A percentile compares a stretch with the other conserved stretches of the same genome.
Conservation (phyloP, 1,140 invertebrate genomes). For the Hyles euphorbiae region DNA sequence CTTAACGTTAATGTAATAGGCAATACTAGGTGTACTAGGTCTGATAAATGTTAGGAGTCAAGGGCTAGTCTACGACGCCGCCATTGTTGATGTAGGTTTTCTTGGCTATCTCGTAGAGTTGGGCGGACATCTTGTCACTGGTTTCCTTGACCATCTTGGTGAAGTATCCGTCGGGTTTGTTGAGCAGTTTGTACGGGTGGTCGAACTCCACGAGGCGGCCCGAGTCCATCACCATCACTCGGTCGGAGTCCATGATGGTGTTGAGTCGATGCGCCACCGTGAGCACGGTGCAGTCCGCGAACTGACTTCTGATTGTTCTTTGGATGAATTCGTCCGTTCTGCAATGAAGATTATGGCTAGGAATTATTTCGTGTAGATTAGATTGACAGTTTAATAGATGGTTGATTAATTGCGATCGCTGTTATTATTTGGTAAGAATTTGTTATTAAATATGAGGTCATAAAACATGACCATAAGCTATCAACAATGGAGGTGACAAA, state of each 20-base stretch:
- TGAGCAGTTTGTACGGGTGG: constrained; percentile 78
- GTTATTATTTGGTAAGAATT: too few species aligned
- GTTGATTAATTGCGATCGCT: too few species aligned
- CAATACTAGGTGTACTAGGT: constrained; percentile 1
- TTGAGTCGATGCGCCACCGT: constrained; percentile 90
- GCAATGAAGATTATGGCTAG: background rate
- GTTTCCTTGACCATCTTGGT: constrained; percentile 82
- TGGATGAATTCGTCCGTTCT: constrained; percentile 80
- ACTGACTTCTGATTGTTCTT: constrained; percentile 78
- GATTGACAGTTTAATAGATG: too few species aligned
- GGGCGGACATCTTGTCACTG: constrained; percentile 74
- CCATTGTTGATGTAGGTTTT: constrained; percentile 58
- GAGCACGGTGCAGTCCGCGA: constrained; percentile 81
- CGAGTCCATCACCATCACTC: constrained; percentile 85
- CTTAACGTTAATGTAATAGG: background rate
- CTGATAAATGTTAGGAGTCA: constrained; percentile 8
- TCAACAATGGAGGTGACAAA: too few species aligned
- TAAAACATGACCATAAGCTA: too few species aligned
- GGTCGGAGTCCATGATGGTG: constrained; percentile 88
- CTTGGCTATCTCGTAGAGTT: constrained; percentile 63
- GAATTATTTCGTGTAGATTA: background rate
- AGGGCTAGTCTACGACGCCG: constrained; percentile 49
- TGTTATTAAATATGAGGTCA: too few species aligned
- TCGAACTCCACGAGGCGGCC: constrained; percentile 77
- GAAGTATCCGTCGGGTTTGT: constrained; percentile 79